Evolutionary conservation across 2,113 vertebrate genomes (phyloP).

Genomic region (Podarcis raffonei): DNA sequence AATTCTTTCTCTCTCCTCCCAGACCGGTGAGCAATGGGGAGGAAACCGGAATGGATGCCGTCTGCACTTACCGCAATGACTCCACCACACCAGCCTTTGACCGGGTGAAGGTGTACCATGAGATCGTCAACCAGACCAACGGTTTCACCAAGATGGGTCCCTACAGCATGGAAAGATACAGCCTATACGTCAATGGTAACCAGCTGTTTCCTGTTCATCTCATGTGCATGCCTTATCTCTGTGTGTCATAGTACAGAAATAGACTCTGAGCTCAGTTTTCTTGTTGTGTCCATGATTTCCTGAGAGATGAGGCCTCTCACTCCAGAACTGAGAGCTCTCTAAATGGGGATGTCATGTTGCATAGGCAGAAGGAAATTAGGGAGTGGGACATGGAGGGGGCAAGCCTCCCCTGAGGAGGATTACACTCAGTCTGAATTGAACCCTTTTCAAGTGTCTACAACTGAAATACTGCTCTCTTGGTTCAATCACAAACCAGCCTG

Average conservation of each 20-base stretch:
- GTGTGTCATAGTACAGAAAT: too few species aligned
- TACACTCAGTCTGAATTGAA: too few species aligned
- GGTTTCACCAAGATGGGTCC: constrained; percentile 32
- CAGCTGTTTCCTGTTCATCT: too few species aligned
- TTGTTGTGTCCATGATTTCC: too few species aligned
- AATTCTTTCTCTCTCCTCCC: not conserved
- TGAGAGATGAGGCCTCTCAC: too few species aligned
- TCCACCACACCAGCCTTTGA: constrained; percentile 21
- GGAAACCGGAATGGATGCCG: constrained; percentile 52
- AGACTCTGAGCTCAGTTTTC: too few species aligned
- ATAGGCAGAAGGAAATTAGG: not conserved
- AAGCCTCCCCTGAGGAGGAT: not conserved
- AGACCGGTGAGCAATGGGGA: constrained; percentile 46
- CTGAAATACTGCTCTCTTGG: accelerated
- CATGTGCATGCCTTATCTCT: too few species aligned
- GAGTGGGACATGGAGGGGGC: too few species aligned
- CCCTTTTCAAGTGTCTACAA: too few species aligned
- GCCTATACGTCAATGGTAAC: constrained; percentile 53
- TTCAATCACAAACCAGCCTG: not conserved
- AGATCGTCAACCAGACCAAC: constrained; percentile 38
- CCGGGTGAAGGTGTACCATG: constrained; percentile 34
- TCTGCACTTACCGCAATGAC: constrained; percentile 57
- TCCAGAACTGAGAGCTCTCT: too few species aligned
- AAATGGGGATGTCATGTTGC: too few species aligned
- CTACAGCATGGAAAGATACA: constrained; percentile 41